Percentiles rank a stretch among this genome's conserved stretches.
Evolutionary conservation across 1,140 invertebrate genomes (phyloP).

Genomic region (Eumeta japonica): DNA sequence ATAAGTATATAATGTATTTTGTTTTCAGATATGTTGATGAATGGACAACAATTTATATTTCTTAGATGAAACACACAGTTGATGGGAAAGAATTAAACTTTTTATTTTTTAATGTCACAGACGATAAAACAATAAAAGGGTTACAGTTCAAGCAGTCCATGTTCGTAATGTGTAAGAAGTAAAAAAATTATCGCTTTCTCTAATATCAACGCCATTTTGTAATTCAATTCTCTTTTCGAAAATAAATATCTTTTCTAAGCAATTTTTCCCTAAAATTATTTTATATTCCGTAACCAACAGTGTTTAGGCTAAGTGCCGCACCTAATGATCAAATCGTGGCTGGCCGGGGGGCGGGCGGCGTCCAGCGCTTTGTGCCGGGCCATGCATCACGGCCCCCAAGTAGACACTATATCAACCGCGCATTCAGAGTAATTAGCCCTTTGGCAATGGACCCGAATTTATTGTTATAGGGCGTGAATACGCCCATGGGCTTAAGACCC

Average conservation of each 20-base stretch:
- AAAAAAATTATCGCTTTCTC: too few relatives aligned
- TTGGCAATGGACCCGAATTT: constrained; percentile 52
- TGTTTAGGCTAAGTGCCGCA: constrained; percentile 49
- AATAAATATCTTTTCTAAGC: constrained; percentile 1
- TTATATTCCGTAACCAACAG: constrained; percentile 15
- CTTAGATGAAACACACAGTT: too few relatives aligned
- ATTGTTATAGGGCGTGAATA: constrained; percentile 52
- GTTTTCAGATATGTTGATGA: too few relatives aligned
- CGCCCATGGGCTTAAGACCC: too few relatives aligned
- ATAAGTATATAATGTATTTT: too few relatives aligned
- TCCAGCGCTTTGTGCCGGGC: constrained; percentile 42
- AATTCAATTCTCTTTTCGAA: neutral
- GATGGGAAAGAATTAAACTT: too few relatives aligned
- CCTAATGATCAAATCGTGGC: constrained; percentile 40
- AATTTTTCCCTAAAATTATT: neutral
- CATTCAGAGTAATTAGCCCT: constrained; percentile 54
- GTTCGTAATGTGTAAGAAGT: too few relatives aligned
- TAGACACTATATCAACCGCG: constrained; percentile 56
- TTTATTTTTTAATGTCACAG: too few relatives aligned
- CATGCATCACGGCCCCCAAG: constrained; percentile 53
- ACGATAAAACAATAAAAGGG: too few relatives aligned
- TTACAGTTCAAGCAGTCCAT: too few relatives aligned
- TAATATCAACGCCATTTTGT: neutral
- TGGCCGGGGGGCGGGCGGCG: constrained; percentile 34
- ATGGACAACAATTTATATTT: too few relatives aligned